Conservation (phyloP, 2,113 vertebrate species). For the Muntiacus reevesi region DNA sequence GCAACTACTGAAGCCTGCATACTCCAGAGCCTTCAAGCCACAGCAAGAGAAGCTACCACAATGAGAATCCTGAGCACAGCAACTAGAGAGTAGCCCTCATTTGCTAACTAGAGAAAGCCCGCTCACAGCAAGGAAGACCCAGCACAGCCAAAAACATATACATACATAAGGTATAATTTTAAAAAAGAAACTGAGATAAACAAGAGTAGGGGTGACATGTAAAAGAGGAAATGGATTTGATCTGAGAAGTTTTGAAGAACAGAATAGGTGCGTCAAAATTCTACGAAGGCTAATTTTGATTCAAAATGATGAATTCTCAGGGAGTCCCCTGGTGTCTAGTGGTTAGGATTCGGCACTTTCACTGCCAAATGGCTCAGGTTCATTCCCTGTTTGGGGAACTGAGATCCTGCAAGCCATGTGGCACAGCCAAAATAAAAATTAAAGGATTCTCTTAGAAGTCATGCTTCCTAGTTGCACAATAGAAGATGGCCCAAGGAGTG, state of each 20-base stretch:
- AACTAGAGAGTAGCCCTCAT: neutral
- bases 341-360: neutral
- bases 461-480: neutral
- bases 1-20: neutral
- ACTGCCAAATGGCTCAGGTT: neutral
- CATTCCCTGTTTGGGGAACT: neutral
- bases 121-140: neutral
- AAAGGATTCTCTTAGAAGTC: neutral
- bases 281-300: neutral
- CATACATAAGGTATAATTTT: neutral
- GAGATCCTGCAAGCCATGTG: neutral
- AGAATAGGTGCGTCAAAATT: neutral
- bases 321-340: neutral
- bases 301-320: neutral
- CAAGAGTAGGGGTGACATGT: neutral
- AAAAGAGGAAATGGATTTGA: neutral
- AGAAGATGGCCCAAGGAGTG: neutral
- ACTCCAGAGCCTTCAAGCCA: neutral
- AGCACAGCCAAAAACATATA: neutral
- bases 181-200: neutral
- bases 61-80: neutral
- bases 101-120: neutral
- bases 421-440: neutral
- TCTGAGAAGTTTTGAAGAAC: neutral
- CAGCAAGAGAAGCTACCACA: neutral